phyloP scores from a whole-genome alignment of 2,888 invertebrate species.

The Tetrapedia diversipes region DNA sequence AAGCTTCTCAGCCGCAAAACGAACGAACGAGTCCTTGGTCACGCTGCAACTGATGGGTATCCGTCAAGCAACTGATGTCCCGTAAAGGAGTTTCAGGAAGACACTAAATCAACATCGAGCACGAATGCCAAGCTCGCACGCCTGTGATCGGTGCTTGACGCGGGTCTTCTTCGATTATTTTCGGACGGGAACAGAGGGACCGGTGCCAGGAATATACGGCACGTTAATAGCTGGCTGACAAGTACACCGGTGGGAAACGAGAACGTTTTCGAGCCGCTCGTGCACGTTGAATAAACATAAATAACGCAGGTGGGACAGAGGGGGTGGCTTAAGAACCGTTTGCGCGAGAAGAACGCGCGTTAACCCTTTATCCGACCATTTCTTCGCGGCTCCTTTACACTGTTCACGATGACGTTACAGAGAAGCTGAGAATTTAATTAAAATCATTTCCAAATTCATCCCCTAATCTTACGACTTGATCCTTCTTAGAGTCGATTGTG shows the following conservation, averaged over 20 bases:
- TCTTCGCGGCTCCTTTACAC: no score
- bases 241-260: slow-evolving; percentile 41
- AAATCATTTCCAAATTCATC: no score
- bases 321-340: background rate
- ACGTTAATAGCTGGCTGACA: slow-evolving; percentile 61
- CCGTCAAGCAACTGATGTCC: no score
- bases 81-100: no score
- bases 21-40: no score
- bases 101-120: slow-evolving; percentile 1
- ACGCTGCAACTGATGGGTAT: no score
- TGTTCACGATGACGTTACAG: no score
- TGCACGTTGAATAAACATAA: slow-evolving; percentile 13
- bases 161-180: slow-evolving; percentile 57
- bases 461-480: no score
- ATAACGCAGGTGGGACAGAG: slow-evolving; percentile 4
- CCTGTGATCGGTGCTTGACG: slow-evolving; percentile 32
- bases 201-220: slow-evolving; percentile 59
- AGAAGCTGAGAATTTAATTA: no score
- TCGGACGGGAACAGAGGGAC: slow-evolving; percentile 36
- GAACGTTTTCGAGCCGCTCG: slow-evolving; percentile 33
- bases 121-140: slow-evolving; percentile 19
- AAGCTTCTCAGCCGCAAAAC: no score
- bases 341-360: background rate
- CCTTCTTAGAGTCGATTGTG: no score
- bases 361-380: no score